Base-by-base conservation (phyloP, 2,888 invertebrate genomes). In the Lingula anatina region DNA sequence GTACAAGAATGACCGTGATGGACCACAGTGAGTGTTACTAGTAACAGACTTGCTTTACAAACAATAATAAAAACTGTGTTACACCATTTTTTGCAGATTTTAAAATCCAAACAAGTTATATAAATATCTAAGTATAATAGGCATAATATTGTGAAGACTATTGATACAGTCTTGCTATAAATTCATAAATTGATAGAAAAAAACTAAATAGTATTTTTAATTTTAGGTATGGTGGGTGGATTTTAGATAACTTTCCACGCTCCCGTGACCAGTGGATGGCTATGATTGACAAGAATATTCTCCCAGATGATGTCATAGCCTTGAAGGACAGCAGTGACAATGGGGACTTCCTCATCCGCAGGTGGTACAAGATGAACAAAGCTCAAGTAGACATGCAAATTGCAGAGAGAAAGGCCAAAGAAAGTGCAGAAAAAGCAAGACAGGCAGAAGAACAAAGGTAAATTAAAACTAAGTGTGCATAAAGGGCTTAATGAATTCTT, bases 141-240 rank as follows among this genome's bases (percentile, higher is more conserved):
- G n/a, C n/a, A n/a, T n/a, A n/a, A n/a, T n/a, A n/a, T n/a, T n/a
- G n/a, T n/a, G n/a, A n/a, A n/a, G n/a, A n/a, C n/a, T n/a, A n/a
- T n/a, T n/a, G n/a, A n/a, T n/a, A n/a, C n/a, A n/a, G n/a, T n/a
- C n/a, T n/a, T n/a, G n/a, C n/a, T n/a, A n/a, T n/a, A n/a, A n/a
- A n/a, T n/a, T n/a, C n/a, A n/a, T n/a, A n/a, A n/a, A n/a, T n/a
- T n/a, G n/a, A n/a, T n/a, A n/a, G n/a, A n/a, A n/a, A n/a, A n/a
- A n/a, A n/a, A n/a, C n/a, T n/a, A n/a, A n/a, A n/a, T n/a, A n/a
- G n/a, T n/a, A n/a, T n/a, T n/a, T n/a, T n/a, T n/a, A n/a, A n/a
- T n/a, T n/a, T 15, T 53, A 72, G 71, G 28, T 56, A 66, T 61
- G 76, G 76, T 36, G 72, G 73, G 20, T 77, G 75, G 75, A 70